Base-by-base conservation (phyloP, 2,888 invertebrate species). In the Ethmia dodecea region DNA sequence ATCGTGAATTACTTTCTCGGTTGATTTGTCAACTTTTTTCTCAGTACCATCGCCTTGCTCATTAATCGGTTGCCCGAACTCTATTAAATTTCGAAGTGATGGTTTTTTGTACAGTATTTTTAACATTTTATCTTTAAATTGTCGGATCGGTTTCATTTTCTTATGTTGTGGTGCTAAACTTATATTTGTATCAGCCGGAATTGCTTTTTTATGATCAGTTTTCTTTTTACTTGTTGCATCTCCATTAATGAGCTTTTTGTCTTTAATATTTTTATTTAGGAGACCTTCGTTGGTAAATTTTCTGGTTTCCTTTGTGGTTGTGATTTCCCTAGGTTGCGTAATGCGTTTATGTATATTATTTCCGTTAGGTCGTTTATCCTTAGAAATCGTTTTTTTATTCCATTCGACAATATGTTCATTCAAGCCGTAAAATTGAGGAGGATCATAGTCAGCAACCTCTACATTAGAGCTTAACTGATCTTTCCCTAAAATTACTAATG, bases 111-210 rank as follows among this genome's bases (percentile, higher is more conserved):
- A 66, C 13, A 78, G 45, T 14, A 75, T 47, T 41, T 69, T 68
- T 5, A 78, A 40, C 63, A 78, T 66, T 57, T 63, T 72, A 36
- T 78, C 69, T 47, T 64, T 71, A 27, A 76, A 54, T 28, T 65
- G 62, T 5, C 44, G 44, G 10, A 71, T 61, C 8, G 71, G 59
- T 48, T 65, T 73, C 10, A 37, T 5, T 40, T 52, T 53, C 18
- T 26, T 34, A 12, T 36, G 3, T 14, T 29, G 38, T 33, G 46
- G 40, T 13, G 38, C 18, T 39, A 52, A 48, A 14, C 15, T 10
- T 20, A 42, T 39, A 13, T 31, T 47, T 14, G 43, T 28, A 31
- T 58, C 47, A 12, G 25, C 12, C 26, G 35, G 18, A 38, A 24
- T 10, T 34, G 40, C 42, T 41, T 44, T 5, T n/a, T n/a, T n/a